Base-by-base conservation (phyloP, 2,113 vertebrate species). In the Scophthalmus maximus region DNA sequence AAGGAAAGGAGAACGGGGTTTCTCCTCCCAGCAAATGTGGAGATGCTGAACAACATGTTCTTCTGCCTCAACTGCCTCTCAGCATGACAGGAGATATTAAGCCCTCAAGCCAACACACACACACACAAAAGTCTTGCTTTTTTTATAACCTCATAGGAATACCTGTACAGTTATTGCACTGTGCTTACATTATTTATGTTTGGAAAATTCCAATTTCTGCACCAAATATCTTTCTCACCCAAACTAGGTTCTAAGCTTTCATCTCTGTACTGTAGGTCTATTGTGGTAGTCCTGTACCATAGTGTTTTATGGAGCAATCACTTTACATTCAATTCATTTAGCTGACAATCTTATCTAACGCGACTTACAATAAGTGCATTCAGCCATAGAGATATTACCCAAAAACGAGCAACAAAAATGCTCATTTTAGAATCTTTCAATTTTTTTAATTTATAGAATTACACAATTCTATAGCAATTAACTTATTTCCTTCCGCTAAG, bases 171-270 rank as follows among this genome's bases (percentile, higher is more conserved):
- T 62, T 78, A 71, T 70, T 82, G 40, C 42, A 44, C 20, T 27
- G 4, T 46, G 25, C 60, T 59, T 76, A 32, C 34, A 71, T 75
- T 78, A 68, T 81, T 83, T 78, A 61, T 76, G 36, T 63, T 61
- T 58, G n/a, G 47, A 78, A 22, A 59, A 76, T 69, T 73, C 18
- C 29, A 51, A 12, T 63, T 74, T 80, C 22, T 29, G 25, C 6
- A 2, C 58, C 62, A 57, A 72, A 76, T 65, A 57, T 60, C 12
- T 65, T 73, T 55, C 11, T 47, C 52, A 72, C 1, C 38, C 6
- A 47, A 36, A 49, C 23, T 15, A 20, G 20, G 20, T 47, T 62
- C n/a, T 49, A n/a, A 46, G 14, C 15, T 32, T 40, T 27, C 11
- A 1, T 62, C 46, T 70, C 29, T 46, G 44, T 46, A 15, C 15